phyloP scores from a whole-genome alignment of 2,113 vertebrate genomes.

The Nyctereutes procyonoides region DNA sequence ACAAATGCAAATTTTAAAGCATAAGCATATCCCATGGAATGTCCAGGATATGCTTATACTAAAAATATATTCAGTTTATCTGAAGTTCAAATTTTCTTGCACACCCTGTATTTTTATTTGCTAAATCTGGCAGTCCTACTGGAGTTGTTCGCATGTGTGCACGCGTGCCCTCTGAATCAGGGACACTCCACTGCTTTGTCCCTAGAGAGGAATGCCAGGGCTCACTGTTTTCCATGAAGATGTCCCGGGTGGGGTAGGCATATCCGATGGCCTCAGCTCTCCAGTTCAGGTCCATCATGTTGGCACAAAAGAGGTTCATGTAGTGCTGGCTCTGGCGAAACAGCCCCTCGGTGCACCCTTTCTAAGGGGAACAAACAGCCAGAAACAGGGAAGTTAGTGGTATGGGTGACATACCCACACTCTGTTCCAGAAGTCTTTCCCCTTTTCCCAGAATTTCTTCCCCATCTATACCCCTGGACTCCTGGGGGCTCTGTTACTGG shows the following conservation, averaged over 20 bases:
- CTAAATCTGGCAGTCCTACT: background rate
- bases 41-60: background rate
- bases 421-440: background rate
- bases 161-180: rapidly evolving
- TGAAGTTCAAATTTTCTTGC: background rate
- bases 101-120: background rate
- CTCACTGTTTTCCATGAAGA: conserved; percentile 89
- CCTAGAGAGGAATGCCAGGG: background rate
- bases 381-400: background rate
- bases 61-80: background rate
- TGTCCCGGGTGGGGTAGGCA: conserved; percentile 83
- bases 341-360: conserved; percentile 50
- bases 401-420: rapidly evolving
- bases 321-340: conserved; percentile 78
- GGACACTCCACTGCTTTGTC: background rate
- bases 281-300: conserved; percentile 92
- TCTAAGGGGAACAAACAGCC: conserved; percentile 54
- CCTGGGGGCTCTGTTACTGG: background rate
- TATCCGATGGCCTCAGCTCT: conserved; percentile 82
- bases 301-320: conserved; percentile 90
- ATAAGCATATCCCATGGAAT: background rate
- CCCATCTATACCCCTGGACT: no score
- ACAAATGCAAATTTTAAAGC: background rate
- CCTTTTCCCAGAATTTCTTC: background rate
- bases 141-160: rapidly evolving